A percentile compares a stretch with the other conserved stretches of the same genome.
phyloP scores from a whole-genome alignment of 2,113 vertebrate genomes.

The Pelusios castaneus region DNA sequence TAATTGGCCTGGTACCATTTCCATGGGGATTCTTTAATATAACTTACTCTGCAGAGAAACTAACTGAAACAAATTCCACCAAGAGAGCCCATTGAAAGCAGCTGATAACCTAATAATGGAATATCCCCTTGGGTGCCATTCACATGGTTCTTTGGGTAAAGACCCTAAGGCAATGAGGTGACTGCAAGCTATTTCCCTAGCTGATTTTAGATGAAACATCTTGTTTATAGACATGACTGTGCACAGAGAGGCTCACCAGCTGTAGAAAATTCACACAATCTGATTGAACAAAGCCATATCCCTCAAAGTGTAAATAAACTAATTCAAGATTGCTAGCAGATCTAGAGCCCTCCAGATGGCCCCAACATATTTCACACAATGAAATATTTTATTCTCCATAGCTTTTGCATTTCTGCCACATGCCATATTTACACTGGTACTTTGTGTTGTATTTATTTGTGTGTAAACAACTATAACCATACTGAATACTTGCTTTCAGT shows the following conservation, averaged over 20 bases:
- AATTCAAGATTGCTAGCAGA: conserved; percentile 43
- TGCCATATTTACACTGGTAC: not conserved
- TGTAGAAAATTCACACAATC: conserved; percentile 50
- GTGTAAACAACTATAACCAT: not conserved
- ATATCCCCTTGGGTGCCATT: not conserved
- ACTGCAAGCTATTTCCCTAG: not conserved
- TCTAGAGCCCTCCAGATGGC: conserved; percentile 53
- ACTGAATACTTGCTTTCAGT: not conserved
- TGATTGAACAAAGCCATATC: conserved; percentile 39
- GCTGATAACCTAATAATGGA: not conserved
- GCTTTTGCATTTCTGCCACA: not conserved
- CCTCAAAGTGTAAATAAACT: conserved; percentile 57
- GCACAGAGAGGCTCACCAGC: conserved; percentile 7
- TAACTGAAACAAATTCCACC: not conserved
- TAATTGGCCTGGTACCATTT: not conserved
- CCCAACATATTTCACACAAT: conserved; percentile 9
- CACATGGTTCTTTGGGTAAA: not conserved
- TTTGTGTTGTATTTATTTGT: not conserved
- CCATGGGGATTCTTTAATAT: not conserved
- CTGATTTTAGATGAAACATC: conserved; percentile 15
- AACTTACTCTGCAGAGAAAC: not conserved
- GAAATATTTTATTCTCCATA: conserved; percentile 29
- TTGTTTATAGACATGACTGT: conserved; percentile 14
- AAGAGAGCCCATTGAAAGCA: not conserved
- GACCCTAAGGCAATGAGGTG: not conserved